Base-by-base conservation (phyloP, 2,113 vertebrate species). In the Sylvia atricapilla region DNA sequence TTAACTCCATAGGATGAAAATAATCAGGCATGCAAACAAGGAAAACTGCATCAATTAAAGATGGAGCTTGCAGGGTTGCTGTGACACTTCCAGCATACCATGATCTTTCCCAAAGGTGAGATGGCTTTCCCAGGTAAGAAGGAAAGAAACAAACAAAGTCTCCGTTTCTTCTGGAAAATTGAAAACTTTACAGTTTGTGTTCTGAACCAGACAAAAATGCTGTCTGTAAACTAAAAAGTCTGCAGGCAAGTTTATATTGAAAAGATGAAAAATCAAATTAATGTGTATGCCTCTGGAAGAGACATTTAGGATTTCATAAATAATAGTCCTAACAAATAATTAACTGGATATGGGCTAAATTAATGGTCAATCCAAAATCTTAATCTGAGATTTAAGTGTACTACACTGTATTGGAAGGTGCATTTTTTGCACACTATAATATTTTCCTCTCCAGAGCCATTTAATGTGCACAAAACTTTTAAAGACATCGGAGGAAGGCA, bases 1-100 rank as follows among this genome's bases (percentile, higher is more conserved):
- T 90, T 95, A 97, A 98, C 89, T 97, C 56, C 17, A 94, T 96
- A 96, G 81, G 87, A 47, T 94, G 69, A 86, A 95, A 97, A 96
- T 81, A 94, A 86, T 93, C 89, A 89, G 84, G 35, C 52, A 87
- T 60, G n/a, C 53, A 93, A 88, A 74, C 22, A 37, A 78, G 87
- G 67, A 94, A 95, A 95, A 89, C 39, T 28, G 13, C 19, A 81
- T 76, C 27, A 22, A 28, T 93, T 88, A 97, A 96, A 97, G 84
- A 93, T 91, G 85, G 92, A 96, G 73, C 77, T 97, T 94, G 90
- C 37, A 76, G 74, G 64, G 52, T 64, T 97, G 75, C 60, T 87
- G 41, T 82, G 87, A 92, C 85, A 41, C 62, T 95, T 96, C 80
- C 88, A 77, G 46, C 13, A 35, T 8, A 17, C 33, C n/a, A 16